Percentiles rank a stretch among this genome's conserved stretches.
Conservation (phyloP, 2,888 invertebrate genomes). For the Tipula confusa region DNA sequence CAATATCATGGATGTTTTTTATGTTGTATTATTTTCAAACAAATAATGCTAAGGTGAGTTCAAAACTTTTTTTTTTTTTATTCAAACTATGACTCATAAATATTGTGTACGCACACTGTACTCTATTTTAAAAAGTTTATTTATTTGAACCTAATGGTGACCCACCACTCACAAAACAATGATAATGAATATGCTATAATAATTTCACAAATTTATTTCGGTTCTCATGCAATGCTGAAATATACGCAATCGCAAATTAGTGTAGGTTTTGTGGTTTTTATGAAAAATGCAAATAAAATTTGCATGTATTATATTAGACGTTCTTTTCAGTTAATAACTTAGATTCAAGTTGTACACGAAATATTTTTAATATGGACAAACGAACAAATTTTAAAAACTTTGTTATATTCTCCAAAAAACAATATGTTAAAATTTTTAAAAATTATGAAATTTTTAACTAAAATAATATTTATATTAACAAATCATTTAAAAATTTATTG, state of each 20-base stretch:
- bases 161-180: not conserved
- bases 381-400: no score
- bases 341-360: no score
- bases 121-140: not conserved
- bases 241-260: not conserved
- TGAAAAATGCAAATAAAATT: not conserved
- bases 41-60: slow-evolving; percentile 48
- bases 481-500: no score
- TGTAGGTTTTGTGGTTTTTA: not conserved
- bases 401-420: no score
- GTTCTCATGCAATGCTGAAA: not conserved
- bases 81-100: no score
- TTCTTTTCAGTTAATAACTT: no score
- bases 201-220: not conserved
- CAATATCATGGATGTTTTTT: slow-evolving; percentile 50
- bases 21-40: slow-evolving; percentile 50
- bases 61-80: no score
- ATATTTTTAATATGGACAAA: no score
- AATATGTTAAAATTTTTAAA: no score
- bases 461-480: no score
- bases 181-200: not conserved
- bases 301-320: not conserved
- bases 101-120: not conserved
- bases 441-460: no score
- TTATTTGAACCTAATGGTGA: not conserved